Base-by-base conservation (phyloP, 2,888 invertebrate species). In the Clunio marinus region DNA sequence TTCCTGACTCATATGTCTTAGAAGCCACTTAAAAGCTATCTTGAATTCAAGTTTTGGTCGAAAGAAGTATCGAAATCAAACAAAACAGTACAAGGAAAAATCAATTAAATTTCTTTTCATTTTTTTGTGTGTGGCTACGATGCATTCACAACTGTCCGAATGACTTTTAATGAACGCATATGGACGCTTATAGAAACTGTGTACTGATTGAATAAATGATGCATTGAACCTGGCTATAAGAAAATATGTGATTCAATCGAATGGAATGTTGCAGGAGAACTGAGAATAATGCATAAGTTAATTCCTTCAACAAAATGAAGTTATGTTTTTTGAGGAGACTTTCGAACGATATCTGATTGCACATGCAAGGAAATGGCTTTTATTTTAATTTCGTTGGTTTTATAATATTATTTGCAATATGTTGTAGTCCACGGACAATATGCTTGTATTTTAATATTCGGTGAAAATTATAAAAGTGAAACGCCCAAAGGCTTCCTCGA, bases 191-290 rank as follows among this genome's bases (percentile, higher is more conserved):
- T 57, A n/a, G 25, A 13, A 5, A 27, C 57, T 15, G 57, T 27
- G 22, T 25, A 24, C 35, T 32, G 35, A 59, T 28, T 59, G 17
- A 51, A 66, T 51, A 15, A 51, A 32, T 15, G 55, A 66, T 32
- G 28, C 66, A 66, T 55, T 51, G 51, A 66, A 51, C 51, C 28
- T 32, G 32, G 55, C 55, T 20, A 13, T 22, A 17, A 35, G 27
- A 46, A 15, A 27, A 27, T n/a, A 13, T 24, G 37, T 63, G 63
- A 63, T 37, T 63, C 63, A 63, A 51, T 51, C 55, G 22, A 51
- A 66, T 55, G 66, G 66, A 66, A 66, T 66, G 65, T 51, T 65
- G 51, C 51, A 66, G 57, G 22, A 51, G 51, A 17, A 51, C 51
- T 10, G 4, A 57, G 15, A 66, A 55, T 66, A n/a, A n/a, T 66